A percentile compares a stretch with the other conserved stretches of the same genome.
Evolutionary conservation across 2,888 invertebrate species (phyloP).

Genomic region (Acronicta alni): DNA sequence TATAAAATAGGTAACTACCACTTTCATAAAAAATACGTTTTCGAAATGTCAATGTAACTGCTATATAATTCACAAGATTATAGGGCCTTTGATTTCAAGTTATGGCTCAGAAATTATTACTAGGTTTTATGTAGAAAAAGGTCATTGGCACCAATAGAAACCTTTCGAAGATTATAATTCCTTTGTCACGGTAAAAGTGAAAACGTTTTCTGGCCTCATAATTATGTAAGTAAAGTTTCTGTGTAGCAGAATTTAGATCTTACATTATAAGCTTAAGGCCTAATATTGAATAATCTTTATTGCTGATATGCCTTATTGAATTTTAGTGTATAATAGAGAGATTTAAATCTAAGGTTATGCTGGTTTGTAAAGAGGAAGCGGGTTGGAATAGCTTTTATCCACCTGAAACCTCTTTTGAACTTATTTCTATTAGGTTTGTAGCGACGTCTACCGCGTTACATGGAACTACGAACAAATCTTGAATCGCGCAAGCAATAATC

Average conservation of each 20-base stretch:
- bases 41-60: neutral
- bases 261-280: neutral
- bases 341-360: constrained; percentile 2
- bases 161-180: constrained; percentile 22
- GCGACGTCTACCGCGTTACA: too few relatives aligned
- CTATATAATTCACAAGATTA: constrained; percentile 10
- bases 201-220: neutral
- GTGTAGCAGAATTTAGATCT: neutral
- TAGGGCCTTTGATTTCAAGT: constrained; percentile 13
- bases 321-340: neutral
- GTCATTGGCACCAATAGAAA: constrained; percentile 19
- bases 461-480: too few relatives aligned
- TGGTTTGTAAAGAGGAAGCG: neutral
- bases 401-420: neutral
- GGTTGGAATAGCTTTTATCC: neutral
- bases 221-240: neutral
- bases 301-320: neutral
- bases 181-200: constrained; percentile 17
- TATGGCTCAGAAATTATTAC: constrained; percentile 11
- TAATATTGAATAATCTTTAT: neutral
- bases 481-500: too few relatives aligned
- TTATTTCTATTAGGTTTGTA: too few relatives aligned
- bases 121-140: constrained; percentile 14
- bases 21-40: neutral
- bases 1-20: neutral